Percentiles rank a stretch among this genome's conserved stretches.
These are phyloP conservation scores for Pristis pectinata DNA, from an alignment of 2,797 vertebrate species.

Conservation along the genomic window DNA sequence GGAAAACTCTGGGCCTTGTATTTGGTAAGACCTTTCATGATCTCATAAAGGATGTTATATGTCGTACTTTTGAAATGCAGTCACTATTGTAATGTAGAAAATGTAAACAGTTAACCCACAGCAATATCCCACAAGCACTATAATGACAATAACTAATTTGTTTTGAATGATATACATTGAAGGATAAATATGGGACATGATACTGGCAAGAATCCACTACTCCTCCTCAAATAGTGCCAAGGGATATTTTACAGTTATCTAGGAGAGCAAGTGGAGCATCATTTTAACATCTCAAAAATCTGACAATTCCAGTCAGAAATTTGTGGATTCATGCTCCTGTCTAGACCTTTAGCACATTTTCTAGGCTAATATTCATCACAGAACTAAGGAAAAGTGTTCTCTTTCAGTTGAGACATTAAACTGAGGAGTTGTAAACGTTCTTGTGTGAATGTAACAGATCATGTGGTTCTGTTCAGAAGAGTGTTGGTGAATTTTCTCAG, in stretches of 20 bases:
- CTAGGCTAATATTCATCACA: too few species aligned
- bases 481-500: too few species aligned
- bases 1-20: too few species aligned
- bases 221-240: background rate
- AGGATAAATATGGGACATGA: background rate
- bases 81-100: background rate
- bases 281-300: background rate
- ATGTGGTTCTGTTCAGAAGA: too few species aligned
- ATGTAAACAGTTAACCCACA: background rate
- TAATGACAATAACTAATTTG: background rate
- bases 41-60: background rate
- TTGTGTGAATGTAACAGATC: too few species aligned
- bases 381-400: too few species aligned
- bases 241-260: background rate
- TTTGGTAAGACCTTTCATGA: background rate
- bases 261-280: background rate
- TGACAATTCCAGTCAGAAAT: background rate
- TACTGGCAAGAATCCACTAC: background rate
- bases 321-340: background rate
- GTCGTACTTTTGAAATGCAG: background rate
- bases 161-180: background rate
- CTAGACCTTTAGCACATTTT: background rate
- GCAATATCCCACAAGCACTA: background rate
- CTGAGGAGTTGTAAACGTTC: too few species aligned
- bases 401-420: too few species aligned